Conservation (phyloP, 30 jellyfish, hydroid and myxozoan genomes). For the Turritopsis rubra region DNA sequence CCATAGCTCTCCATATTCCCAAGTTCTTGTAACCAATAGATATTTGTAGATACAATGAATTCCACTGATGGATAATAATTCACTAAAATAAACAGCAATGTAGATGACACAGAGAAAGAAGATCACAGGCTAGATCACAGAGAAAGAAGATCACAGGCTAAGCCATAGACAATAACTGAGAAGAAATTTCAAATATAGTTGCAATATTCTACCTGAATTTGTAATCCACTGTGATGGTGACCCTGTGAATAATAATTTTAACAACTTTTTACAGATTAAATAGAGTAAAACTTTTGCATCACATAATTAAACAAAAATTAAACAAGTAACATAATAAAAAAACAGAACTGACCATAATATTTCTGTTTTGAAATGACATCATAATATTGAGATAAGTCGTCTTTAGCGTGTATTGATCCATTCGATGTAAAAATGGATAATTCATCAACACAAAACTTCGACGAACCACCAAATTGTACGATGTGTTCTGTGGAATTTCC, state of each 20-base stretch:
- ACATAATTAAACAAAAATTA: not conserved
- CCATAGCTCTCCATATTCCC: not conserved
- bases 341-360: not conserved
- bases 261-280: too few species aligned
- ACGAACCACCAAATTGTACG: not conserved
- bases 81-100: not conserved
- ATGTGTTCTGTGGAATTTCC: not conserved
- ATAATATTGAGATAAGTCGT: not conserved
- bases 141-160: not conserved
- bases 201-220: not conserved
- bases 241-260: not conserved
- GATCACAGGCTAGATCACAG: not conserved
- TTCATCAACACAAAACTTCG: slow-evolving; percentile 8
- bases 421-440: not conserved
- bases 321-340: not conserved
- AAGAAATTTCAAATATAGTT: too few species aligned
- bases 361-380: not conserved
- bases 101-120: not conserved
- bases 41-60: not conserved
- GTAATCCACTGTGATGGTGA: not conserved
- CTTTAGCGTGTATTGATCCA: too few species aligned
- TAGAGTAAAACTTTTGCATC: too few species aligned
- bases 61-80: slow-evolving; percentile 1
- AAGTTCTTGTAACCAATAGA: not conserved
- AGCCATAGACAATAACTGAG: not conserved